Conservation (phyloP, 2,888 invertebrate species). For the Tipula vernalis region DNA sequence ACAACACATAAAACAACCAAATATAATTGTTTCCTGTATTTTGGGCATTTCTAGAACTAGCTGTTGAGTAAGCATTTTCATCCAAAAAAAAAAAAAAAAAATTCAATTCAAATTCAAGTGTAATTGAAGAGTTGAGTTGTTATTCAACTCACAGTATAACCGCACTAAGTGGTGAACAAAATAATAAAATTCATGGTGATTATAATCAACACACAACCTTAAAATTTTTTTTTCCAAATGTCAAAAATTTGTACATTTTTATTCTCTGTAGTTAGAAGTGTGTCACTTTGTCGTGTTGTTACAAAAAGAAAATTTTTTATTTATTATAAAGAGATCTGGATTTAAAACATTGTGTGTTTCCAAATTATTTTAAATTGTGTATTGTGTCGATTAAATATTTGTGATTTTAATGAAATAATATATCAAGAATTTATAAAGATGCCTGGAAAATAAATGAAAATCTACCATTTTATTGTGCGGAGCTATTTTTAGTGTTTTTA, state of each 20-base stretch:
- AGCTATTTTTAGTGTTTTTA: background rate
- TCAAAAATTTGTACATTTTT: background rate
- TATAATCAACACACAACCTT: background rate
- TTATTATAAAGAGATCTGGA: background rate
- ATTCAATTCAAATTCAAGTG: too few species aligned
- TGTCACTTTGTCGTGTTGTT: background rate
- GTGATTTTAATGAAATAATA: background rate
- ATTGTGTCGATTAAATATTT: background rate
- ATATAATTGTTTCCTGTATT: too few species aligned
- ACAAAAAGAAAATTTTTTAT: background rate
- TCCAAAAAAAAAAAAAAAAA: too few species aligned
- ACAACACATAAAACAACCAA: too few species aligned
- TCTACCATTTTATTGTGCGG: background rate
- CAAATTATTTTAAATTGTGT: background rate
- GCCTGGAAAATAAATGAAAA: background rate
- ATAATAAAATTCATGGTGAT: background rate
- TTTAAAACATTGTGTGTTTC: background rate
- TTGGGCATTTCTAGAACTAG: too few species aligned
- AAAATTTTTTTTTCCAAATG: background rate
- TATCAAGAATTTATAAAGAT: background rate
- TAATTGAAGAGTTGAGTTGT: too few species aligned
- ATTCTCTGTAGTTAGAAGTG: background rate
- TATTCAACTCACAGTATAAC: background rate
- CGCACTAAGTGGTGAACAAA: background rate
- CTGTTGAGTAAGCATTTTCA: too few species aligned